Evolutionary conservation across 1,140 invertebrate species (phyloP).

Genomic region (Potamilus streckersoni): DNA sequence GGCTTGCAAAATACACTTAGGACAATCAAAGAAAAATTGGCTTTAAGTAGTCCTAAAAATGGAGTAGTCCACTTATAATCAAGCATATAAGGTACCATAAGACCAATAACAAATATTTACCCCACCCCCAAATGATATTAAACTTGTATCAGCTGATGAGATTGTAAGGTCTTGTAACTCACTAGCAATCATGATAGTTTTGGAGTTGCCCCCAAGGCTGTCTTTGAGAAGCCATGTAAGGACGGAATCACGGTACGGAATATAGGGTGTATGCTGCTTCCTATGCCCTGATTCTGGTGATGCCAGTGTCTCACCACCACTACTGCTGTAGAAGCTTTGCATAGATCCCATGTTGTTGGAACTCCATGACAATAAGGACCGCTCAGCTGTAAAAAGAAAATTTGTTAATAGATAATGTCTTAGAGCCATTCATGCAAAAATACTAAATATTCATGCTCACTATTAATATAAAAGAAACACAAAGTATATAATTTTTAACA

Average conservation of each 20-base stretch:
- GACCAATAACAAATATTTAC: too few relatives aligned
- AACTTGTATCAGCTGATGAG: too few relatives aligned
- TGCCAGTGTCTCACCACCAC: conserved; percentile 22
- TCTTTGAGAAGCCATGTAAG: conserved; percentile 92
- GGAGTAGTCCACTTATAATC: too few relatives aligned
- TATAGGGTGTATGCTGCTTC: conserved; percentile 71
- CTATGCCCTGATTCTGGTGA: conserved; percentile 24
- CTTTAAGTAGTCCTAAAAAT: too few relatives aligned
- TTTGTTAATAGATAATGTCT: neutral
- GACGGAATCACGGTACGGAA: conserved; percentile 93
- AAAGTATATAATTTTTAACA: neutral
- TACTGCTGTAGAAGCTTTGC: conserved; percentile 40
- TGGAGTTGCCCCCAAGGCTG: conserved; percentile 91
- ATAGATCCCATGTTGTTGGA: conserved; percentile 45
- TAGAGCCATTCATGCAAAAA: too few relatives aligned
- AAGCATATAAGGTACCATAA: too few relatives aligned
- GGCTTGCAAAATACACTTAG: too few relatives aligned
- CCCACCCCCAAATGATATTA: too few relatives aligned
- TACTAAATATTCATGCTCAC: too few relatives aligned
- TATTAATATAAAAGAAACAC: too few relatives aligned
- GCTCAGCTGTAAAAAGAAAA: conserved; percentile 48
- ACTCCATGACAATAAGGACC: conserved; percentile 52
- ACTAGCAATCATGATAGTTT: conserved; percentile 92
- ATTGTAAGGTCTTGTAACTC: conserved; percentile 49
- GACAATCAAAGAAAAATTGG: too few relatives aligned